phyloP scores from a whole-genome alignment of 2,797 vertebrate genomes.

The Psittacula echo region DNA sequence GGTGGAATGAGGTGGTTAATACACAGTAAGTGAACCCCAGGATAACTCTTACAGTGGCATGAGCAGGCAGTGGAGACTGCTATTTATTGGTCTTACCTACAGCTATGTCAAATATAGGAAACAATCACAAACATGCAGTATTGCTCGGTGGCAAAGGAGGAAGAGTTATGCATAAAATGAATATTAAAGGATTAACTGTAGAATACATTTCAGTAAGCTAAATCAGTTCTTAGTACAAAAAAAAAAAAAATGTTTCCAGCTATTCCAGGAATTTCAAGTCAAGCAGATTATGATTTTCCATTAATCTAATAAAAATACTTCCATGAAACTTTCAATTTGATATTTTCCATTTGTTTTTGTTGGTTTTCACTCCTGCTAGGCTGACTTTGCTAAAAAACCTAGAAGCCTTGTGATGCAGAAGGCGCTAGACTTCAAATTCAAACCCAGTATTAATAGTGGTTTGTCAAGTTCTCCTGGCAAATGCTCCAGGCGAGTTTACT shows the following conservation, averaged over 20 bases:
- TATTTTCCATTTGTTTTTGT: background rate
- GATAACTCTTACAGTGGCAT: background rate
- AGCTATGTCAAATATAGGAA: conserved; percentile 57
- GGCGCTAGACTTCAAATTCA: conserved; percentile 28
- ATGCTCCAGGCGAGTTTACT: conserved; percentile 39
- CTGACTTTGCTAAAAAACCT: background rate
- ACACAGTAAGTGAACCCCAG: background rate
- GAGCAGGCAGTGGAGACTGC: conserved; percentile 19
- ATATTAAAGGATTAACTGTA: conserved; percentile 71
- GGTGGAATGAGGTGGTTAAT: background rate
- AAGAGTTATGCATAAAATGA: conserved; percentile 51
- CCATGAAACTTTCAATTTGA: conserved; percentile 16
- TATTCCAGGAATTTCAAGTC: conserved; percentile 53
- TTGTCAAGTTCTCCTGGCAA: conserved; percentile 38
- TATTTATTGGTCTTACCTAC: conserved; percentile 58
- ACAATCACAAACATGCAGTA: conserved; percentile 42
- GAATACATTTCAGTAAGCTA: conserved; percentile 52
- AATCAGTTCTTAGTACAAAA: conserved; percentile 43
- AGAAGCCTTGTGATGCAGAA: conserved; percentile 3
- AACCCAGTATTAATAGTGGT: background rate
- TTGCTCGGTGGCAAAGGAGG: conserved; percentile 59
- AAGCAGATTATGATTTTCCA: conserved; percentile 65
- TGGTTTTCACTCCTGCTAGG: background rate
- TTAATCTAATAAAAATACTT: conserved; percentile 44
- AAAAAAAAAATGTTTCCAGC: conserved; percentile 28